Evolutionary conservation across 2,797 vertebrate genomes (phyloP), one percentile per base, ranked within the genome.

Genomic region (Chloroceryle inda): DNA sequence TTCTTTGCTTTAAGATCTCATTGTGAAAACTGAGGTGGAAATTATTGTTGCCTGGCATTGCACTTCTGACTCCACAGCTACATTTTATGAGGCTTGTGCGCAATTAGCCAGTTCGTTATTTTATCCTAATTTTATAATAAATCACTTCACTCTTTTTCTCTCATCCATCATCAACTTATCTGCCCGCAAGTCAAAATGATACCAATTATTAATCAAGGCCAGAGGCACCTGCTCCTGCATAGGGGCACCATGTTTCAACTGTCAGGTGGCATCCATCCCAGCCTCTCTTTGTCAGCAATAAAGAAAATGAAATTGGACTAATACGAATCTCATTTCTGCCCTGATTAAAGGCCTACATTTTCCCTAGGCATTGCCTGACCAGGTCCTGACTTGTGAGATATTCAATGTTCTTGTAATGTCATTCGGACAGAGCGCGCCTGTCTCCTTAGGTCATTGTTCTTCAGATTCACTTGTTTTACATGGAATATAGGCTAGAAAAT

Each of bases 261-360:
- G 98, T 99, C 99, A 99, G 98, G 98, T 98, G 98, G 98, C 98
- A 98, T 99, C 98, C 98, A 98, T 99, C 98, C 93, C 98, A 98
- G 97, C 97, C 98, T 96, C 96, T 98, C 97, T 98, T 98, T 97
- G 97, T 98, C 98, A 98, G 98, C 97, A 98, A 98, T 98, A 98
- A 98, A 98, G 98, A 98, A 99, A 99, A 99, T 99, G 98, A 98
- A 98, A 99, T 99, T 98, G 98, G 99, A 99, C 99, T 99, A 99
- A 99, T 98, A 98, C 98, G 98, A 98, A 98, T 98, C 98, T 99
- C 95, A 98, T 98, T 98, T 98, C 98, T 99, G 98, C 98, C 96
- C 98, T 98, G 98, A 99, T 99, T 99, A 99, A 99, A 99, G 99
- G 99, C 99, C 98, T 98, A 93, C 91, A 93, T 98, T 98, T 97